Conservation (phyloP, 2,888 invertebrate genomes). For the Seira ritae region DNA sequence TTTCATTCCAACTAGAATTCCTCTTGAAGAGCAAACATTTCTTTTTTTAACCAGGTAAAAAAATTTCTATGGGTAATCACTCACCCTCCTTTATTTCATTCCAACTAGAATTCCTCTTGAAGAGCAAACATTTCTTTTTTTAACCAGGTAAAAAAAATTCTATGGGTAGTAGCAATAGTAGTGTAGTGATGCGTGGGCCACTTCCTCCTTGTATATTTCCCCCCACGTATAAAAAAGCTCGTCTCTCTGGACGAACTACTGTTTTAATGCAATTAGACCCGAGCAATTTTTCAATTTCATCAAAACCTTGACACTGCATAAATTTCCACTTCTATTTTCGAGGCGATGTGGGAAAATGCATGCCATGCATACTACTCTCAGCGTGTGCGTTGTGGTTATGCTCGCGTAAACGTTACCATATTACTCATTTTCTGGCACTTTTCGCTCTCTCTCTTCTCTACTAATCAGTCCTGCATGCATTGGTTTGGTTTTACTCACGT, state of each 20-base stretch:
- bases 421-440: slow-evolving; percentile 5
- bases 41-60: neutral
- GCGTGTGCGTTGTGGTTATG: neutral
- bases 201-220: neutral
- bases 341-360: neutral
- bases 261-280: slow-evolving; percentile 56
- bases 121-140: neutral
- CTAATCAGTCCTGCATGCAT: neutral
- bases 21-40: neutral
- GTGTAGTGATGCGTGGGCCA: slow-evolving; percentile 3
- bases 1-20: neutral
- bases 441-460: neutral
- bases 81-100: slow-evolving; percentile 3
- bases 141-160: neutral
- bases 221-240: neutral
- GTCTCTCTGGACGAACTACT: slow-evolving; percentile 24
- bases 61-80: too few species aligned
- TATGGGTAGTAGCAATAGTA: too few species aligned
- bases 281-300: slow-evolving; percentile 63
- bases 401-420: neutral
- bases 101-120: neutral
- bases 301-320: slow-evolving; percentile 63
- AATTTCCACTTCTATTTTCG: slow-evolving; percentile 37
- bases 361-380: neutral
- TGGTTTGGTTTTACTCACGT: too few species aligned